Conservation (phyloP, 2,888 invertebrate species). For the Synanthedon andrenaeformis region DNA sequence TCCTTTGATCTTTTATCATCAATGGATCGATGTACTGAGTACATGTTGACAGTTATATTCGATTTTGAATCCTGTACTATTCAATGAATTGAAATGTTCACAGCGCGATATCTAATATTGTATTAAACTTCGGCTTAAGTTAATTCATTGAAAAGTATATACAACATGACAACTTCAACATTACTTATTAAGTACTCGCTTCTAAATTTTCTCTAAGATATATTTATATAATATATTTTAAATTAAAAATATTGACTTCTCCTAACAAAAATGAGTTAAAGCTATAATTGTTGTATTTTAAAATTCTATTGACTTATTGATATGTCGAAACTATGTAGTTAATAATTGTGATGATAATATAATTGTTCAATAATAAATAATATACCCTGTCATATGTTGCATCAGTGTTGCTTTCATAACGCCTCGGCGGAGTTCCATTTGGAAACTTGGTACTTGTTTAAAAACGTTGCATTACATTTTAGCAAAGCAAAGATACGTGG, state of each 20-base stretch:
- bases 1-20: too few relatives aligned
- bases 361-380: background rate
- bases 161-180: too few relatives aligned
- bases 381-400: conserved; percentile 15
- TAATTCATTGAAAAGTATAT: too few relatives aligned
- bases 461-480: background rate
- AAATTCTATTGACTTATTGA: conserved; percentile 32
- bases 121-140: too few relatives aligned
- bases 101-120: too few relatives aligned
- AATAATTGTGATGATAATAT: conserved; percentile 8
- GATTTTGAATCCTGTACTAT: too few relatives aligned
- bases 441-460: conserved; percentile 20
- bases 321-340: conserved; percentile 15
- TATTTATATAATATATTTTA: too few relatives aligned
- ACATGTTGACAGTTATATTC: too few relatives aligned
- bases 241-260: background rate
- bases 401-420: conserved; percentile 34
- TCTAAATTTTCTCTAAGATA: too few relatives aligned
- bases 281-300: conserved; percentile 42
- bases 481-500: background rate
- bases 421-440: conserved; percentile 12
- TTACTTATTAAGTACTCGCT: too few relatives aligned
- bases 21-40: too few relatives aligned
- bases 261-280: conserved; percentile 18
- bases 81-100: too few relatives aligned